Evolutionary conservation across 2,797 vertebrate genomes (phyloP).

Genomic region (Lutra lutra): DNA sequence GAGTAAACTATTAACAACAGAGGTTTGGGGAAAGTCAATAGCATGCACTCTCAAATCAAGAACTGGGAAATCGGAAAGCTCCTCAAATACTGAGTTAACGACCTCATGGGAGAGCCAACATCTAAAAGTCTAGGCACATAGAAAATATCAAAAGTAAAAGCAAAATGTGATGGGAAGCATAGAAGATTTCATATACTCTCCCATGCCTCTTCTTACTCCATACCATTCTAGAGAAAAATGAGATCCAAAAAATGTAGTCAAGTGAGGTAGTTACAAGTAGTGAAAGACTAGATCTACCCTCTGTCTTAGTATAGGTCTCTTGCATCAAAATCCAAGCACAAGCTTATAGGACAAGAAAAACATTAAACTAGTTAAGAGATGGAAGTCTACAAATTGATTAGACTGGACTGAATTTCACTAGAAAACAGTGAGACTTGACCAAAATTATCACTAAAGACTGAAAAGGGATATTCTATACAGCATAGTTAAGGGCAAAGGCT

Average conservation of each 20-base stretch:
- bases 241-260: background rate
- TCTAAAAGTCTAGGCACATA: background rate
- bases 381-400: background rate
- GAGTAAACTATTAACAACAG: background rate
- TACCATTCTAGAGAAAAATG: background rate
- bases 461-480: background rate
- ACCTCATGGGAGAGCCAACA: background rate
- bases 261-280: background rate
- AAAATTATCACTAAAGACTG: background rate
- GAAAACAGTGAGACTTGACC: background rate
- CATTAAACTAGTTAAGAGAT: background rate
- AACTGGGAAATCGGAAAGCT: background rate
- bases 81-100: background rate
- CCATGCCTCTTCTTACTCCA: background rate
- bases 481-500: background rate
- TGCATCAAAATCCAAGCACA: background rate
- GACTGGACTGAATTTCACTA: background rate
- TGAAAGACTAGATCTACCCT: background rate
- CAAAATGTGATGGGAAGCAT: background rate
- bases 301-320: background rate
- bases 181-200: background rate
- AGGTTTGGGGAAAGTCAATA: background rate
- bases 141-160: background rate
- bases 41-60: background rate
- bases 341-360: background rate